Evolutionary conservation across 2,888 invertebrate genomes (phyloP).

Genomic region (Spialia ferax): DNA sequence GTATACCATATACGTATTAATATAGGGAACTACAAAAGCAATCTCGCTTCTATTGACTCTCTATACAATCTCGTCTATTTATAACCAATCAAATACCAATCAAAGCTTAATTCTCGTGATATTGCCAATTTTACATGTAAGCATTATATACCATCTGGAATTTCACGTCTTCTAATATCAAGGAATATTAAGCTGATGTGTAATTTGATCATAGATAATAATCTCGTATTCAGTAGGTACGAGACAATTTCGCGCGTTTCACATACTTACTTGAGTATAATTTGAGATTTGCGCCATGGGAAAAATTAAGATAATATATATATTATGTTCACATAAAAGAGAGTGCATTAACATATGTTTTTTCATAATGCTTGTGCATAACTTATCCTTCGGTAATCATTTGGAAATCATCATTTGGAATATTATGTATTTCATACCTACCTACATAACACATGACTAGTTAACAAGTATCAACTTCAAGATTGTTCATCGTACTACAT

Average conservation of each 20-base stretch:
- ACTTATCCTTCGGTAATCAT: no score
- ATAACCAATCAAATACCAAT: constrained; percentile 6
- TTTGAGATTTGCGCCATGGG: no score
- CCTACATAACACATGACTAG: no score
- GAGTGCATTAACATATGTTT: no score
- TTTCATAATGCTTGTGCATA: no score
- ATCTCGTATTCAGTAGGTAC: constrained; percentile 18
- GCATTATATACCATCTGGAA: constrained; percentile 3
- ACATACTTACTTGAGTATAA: not conserved
- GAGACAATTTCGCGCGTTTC: not conserved
- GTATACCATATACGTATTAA: not conserved
- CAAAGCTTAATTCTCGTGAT: constrained; percentile 19
- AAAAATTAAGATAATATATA: no score
- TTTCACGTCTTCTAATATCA: constrained; percentile 20
- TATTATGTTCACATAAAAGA: no score
- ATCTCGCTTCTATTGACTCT: not conserved
- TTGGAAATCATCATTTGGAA: no score
- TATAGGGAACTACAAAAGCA: not conserved
- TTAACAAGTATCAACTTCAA: not conserved
- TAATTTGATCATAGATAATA: constrained; percentile 22
- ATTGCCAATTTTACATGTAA: constrained; percentile 25
- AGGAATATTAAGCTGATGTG: constrained; percentile 24
- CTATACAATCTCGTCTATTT: not conserved
- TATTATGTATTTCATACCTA: no score
- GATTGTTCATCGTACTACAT: not conserved